These are phyloP conservation scores for Stenoptilia bipunctidactyla DNA, from an alignment of 2,888 invertebrate genomes.

Conservation along the genomic window DNA sequence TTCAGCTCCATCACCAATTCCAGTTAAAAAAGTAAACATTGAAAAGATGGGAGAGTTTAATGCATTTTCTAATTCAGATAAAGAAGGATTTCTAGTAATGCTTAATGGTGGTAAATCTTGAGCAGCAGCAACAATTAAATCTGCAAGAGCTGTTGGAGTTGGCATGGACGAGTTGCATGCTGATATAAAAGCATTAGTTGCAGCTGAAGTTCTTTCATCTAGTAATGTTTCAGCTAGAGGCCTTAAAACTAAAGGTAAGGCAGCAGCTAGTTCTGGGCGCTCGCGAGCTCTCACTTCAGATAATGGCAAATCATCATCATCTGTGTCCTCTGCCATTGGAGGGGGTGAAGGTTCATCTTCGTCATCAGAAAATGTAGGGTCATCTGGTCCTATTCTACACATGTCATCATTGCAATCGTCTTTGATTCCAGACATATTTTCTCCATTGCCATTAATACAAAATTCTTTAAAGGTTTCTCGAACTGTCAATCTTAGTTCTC, in stretches of 20 bases:
- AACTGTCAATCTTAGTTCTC: slow-evolving; percentile 85
- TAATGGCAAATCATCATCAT: slow-evolving; percentile 82
- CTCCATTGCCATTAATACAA: slow-evolving; percentile 72
- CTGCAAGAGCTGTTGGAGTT: slow-evolving; percentile 49
- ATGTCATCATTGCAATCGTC: slow-evolving; percentile 56
- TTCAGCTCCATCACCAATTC: slow-evolving; percentile 75
- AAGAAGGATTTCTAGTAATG: slow-evolving; percentile 59
- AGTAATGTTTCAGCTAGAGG: slow-evolving; percentile 57
- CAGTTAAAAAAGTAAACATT: slow-evolving; percentile 86
- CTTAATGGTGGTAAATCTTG: slow-evolving; percentile 65
- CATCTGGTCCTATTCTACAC: slow-evolving; percentile 66
- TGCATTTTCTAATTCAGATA: slow-evolving; percentile 74
- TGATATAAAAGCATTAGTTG: slow-evolving; percentile 46
- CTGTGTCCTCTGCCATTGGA: slow-evolving; percentile 71
- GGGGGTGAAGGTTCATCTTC: slow-evolving; percentile 76
- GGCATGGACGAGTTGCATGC: slow-evolving; percentile 51
- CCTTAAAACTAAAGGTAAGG: slow-evolving; percentile 49
- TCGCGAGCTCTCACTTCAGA: slow-evolving; percentile 81
- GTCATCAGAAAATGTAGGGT: slow-evolving; percentile 88
- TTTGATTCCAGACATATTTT: slow-evolving; percentile 57
- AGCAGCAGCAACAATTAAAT: slow-evolving; percentile 52
- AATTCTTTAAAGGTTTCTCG: slow-evolving; percentile 94
- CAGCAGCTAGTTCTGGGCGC: slow-evolving; percentile 68
- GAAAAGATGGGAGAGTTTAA: slow-evolving; percentile 87
- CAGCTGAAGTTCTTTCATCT: slow-evolving; percentile 48